Evolutionary conservation across 2,888 invertebrate genomes (phyloP), one percentile per base, ranked within the genome.

Genomic region (Acleris cristana): DNA sequence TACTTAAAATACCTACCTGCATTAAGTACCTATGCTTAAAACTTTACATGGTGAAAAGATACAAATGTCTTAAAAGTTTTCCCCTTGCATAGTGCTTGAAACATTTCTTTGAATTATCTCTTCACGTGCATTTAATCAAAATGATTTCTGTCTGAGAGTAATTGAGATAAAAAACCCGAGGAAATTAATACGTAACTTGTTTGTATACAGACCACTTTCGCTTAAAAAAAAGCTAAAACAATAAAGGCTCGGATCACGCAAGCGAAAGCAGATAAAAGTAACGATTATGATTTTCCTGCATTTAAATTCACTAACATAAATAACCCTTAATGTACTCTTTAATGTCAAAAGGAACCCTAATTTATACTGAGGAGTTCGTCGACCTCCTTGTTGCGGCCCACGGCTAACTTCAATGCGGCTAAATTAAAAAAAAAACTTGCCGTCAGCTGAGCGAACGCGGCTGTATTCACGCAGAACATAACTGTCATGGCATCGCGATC

Each of bases 401-500:
- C 69, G 68, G 74, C 85, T 79, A 83, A 84, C 87, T 90, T 91
- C 90, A 84, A 74, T 69, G 64, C 70, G 72, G 72, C 71, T 77
- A 77, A 77, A 76, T 76, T 80, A 83, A 88, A 86, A 87, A 87
- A 85, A 87, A 87, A 86, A 81, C 77, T 82, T 73, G 77, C 88
- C 86, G 90, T 92, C 92, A 92, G 92, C 92, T 92, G 92, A 85
- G 92, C 87, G 85, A 84, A 64, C 75, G 82, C 75, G 57, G 79
- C 87, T 71, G 77, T 86, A 86, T 92, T 92, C 90, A 84, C 74
- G 70, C 79, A 86, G 78, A 86, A 89, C 80, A 81, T 81, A 85
- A 82, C 90, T 91, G 91, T 90, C 92, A 92, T 92, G 92, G 91
- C 90, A 83, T 73, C 86, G 80, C 89, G 90, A 92, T 92, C 92